Conservation (phyloP, 2,888 invertebrate genomes). For the Lapara coniferarum region DNA sequence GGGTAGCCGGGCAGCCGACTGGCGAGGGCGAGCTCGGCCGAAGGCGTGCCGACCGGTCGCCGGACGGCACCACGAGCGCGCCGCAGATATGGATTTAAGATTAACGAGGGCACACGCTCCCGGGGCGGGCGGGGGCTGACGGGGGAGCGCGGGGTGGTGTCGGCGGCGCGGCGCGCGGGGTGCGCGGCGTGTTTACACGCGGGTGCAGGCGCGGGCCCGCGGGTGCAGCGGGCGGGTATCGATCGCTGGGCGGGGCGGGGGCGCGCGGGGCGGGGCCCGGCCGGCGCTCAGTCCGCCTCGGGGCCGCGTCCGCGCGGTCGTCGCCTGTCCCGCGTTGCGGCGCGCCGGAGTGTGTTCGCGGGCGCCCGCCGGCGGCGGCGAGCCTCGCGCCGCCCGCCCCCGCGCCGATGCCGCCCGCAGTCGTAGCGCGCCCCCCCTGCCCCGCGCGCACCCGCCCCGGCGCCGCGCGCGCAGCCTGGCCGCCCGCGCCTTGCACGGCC, state of each 20-base stretch:
- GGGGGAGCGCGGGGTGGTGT: conserved; percentile 73
- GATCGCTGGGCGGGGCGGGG: conserved; percentile 72
- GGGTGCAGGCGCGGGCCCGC: conserved; percentile 59
- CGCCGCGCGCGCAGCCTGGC: conserved; percentile 76
- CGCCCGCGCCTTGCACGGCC: conserved; percentile 50
- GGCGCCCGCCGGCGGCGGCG: conserved; percentile 80
- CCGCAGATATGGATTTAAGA: conserved; percentile 77
- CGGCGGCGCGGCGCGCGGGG: conserved; percentile 86
- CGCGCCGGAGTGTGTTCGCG: conserved; percentile 77
- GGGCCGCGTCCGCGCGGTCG: conserved; percentile 81
- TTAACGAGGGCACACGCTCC: conserved; percentile 81
- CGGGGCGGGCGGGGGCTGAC: conserved; percentile 82
- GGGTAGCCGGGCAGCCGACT: conserved; percentile 32
- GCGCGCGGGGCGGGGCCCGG: conserved; percentile 60
- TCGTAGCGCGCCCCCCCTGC: conserved; percentile 59
- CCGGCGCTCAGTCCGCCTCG: conserved; percentile 75
- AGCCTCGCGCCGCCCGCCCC: conserved; percentile 79
- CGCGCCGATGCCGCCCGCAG: conserved; percentile 80
- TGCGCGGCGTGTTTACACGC: conserved; percentile 90
- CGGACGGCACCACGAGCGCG: conserved; percentile 55
- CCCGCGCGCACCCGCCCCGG: conserved; percentile 75
- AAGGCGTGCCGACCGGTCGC: conserved; percentile 33
- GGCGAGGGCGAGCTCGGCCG: conserved; percentile 30
- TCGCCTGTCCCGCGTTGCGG: conserved; percentile 74
- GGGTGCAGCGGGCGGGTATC: conserved; percentile 76